A percentile compares a stretch with the other conserved stretches of the same genome.
Conservation (phyloP, 1,140 invertebrate genomes). For the Bombus pascuorum region DNA sequence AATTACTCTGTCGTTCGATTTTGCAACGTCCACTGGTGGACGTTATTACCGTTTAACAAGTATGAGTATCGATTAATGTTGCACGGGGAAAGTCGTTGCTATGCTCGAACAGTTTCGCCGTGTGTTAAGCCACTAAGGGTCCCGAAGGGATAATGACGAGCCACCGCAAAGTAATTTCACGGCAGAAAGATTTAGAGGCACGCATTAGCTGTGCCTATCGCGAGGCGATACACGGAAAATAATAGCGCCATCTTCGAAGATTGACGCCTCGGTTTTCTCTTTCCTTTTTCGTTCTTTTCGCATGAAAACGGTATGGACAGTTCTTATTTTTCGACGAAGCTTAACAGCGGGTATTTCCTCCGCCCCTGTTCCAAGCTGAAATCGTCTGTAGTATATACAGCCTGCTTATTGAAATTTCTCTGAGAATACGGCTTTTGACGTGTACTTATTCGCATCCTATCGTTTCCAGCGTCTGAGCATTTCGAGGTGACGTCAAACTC, state of each 20-base stretch:
- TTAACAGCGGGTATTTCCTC: neutral
- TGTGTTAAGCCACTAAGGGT: neutral
- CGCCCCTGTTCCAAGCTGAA: neutral
- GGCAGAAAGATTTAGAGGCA: slow-evolving; percentile 54
- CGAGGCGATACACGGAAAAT: neutral
- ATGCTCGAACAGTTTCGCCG: neutral
- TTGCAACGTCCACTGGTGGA: neutral
- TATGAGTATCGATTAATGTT: slow-evolving; percentile 13
- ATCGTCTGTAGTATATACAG: neutral
- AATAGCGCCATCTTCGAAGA: slow-evolving; percentile 15
- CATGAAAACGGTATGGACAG: neutral
- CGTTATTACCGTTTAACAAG: slow-evolving; percentile 28
- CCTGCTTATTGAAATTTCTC: slow-evolving; percentile 1
- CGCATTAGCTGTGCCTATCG: neutral
- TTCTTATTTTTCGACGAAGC: neutral
- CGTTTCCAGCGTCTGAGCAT: slow-evolving; percentile 31
- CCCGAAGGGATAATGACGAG: slow-evolving; percentile 47
- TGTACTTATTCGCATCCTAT: slow-evolving; percentile 42
- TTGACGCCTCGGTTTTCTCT: neutral
- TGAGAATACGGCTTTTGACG: neutral
- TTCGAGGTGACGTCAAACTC: slow-evolving; percentile 33
- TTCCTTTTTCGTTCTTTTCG: neutral
- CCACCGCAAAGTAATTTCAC: slow-evolving; percentile 61
- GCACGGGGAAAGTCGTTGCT: neutral
- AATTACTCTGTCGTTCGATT: slow-evolving; percentile 17